Conservation (phyloP, 2,113 vertebrate genomes). For the Festucalex cinctus region DNA sequence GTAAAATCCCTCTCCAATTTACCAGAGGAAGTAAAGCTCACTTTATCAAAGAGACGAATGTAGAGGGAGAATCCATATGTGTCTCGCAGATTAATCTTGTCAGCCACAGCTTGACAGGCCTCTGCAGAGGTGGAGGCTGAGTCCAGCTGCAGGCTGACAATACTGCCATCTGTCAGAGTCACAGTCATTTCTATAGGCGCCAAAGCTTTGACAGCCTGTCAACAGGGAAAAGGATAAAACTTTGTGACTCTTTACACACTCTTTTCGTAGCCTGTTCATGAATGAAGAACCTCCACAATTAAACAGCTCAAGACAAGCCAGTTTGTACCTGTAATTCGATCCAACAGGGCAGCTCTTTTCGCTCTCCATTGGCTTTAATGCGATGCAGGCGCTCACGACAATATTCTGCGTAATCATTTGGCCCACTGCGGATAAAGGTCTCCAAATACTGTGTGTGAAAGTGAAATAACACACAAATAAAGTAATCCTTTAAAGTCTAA, state of each 20-base stretch:
- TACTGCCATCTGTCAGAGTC: slow-evolving; percentile 79
- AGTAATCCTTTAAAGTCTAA: not conserved
- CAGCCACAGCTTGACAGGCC: slow-evolving; percentile 79
- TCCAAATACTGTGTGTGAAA: slow-evolving; percentile 77
- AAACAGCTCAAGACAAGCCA: slow-evolving; percentile 82
- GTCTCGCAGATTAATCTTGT: slow-evolving; percentile 79
- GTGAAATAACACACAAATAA: not conserved
- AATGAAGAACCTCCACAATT: slow-evolving; percentile 73
- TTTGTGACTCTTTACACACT: not conserved
- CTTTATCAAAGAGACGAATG: slow-evolving; percentile 89
- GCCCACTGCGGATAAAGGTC: slow-evolving; percentile 80
- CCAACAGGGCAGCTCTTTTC: slow-evolving; percentile 87
- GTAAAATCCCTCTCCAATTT: not conserved
- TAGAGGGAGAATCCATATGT: slow-evolving; percentile 91
- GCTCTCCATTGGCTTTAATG: slow-evolving; percentile 80
- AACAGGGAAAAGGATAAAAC: not conserved
- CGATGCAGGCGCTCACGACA: slow-evolving; percentile 82
- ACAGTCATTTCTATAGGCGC: slow-evolving; percentile 80
- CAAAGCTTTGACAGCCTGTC: slow-evolving; percentile 88
- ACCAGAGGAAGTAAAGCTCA: slow-evolving; percentile 1
- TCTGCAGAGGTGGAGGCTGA: slow-evolving; percentile 88
- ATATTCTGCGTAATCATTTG: slow-evolving; percentile 71
- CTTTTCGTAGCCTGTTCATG: not conserved
- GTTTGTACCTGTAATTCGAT: slow-evolving; percentile 86
- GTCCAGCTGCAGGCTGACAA: slow-evolving; percentile 79